Evolutionary conservation across 2,797 vertebrate species (phyloP).

Genomic region (Gymnothorax javanicus): DNA sequence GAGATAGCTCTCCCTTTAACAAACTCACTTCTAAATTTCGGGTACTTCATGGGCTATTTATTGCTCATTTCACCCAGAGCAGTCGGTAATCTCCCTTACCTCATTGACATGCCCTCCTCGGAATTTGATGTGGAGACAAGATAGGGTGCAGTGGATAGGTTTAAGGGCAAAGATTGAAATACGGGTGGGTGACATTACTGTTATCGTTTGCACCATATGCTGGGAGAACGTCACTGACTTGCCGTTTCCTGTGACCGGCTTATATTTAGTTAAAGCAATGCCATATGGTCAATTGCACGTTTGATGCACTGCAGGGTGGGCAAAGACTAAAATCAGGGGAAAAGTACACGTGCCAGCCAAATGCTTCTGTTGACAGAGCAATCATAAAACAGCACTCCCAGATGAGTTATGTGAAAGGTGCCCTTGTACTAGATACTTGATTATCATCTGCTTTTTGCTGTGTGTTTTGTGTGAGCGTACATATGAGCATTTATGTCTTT

Average conservation of each 20-base stretch:
- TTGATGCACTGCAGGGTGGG: slow-evolving; percentile 16
- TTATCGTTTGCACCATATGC: slow-evolving; percentile 35
- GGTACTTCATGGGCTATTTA: neutral
- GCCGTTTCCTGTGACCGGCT: slow-evolving; percentile 21
- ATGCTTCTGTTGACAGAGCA: slow-evolving; percentile 13
- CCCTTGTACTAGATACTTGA: neutral
- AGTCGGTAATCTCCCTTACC: neutral
- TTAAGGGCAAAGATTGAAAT: slow-evolving; percentile 20
- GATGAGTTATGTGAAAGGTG: neutral
- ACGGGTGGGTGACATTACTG: slow-evolving; percentile 20
- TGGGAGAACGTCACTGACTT: slow-evolving; percentile 20
- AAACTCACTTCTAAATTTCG: neutral
- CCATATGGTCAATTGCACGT: slow-evolving; percentile 36
- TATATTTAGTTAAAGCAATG: slow-evolving; percentile 26
- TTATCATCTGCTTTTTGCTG: neutral
- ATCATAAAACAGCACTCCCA: slow-evolving; percentile 8
- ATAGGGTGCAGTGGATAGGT: slow-evolving; percentile 1
- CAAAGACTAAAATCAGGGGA: slow-evolving; percentile 7
- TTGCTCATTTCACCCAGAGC: neutral
- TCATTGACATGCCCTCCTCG: neutral
- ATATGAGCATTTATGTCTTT: neutral
- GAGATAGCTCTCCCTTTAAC: neutral
- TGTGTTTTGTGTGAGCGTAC: too few species aligned
- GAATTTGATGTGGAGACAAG: slow-evolving; percentile 1
- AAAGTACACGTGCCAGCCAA: slow-evolving; percentile 12